Evolutionary conservation across 2,113 vertebrate species (phyloP), one percentile per base, ranked within the genome.

Genomic region (Tonatia bakeri): DNA sequence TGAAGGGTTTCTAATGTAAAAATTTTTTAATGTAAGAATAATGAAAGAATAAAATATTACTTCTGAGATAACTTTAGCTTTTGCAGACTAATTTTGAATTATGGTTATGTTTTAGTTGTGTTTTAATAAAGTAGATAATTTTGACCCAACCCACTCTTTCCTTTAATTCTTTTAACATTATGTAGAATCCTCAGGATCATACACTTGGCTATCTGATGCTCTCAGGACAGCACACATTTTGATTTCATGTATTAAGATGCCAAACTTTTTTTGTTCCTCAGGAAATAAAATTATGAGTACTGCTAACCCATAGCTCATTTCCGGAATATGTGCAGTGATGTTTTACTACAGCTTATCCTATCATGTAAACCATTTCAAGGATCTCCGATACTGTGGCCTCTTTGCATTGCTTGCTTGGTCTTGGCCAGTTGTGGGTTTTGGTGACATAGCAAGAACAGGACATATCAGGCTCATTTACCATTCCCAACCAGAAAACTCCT

Each of bases 41-140:
- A 38, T 80, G 15, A 86, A 90, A 86, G 31, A 56, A 76, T 20
- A 31, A 79, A 90, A 73, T 81, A 4, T n/a, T 43, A 50, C n/a
- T 81, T 94, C 20, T 75, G 69, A 69, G 56, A 87, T 83, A 65
- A 92, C 9, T 54, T 70, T 84, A 65, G 67, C 50, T 81, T 90
- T 43, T 94, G 38, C 7, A 31, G n/a, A 26, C 65, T 64, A 33
- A 40, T 89, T 91, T 88, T 95, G 43, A 75, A 69, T 91, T 92
- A 84, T 45, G 31, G 17, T 64, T 56, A 79, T 79, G 15, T 36
- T 96, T 91, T 83, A 56, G 40, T 20, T 94, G 65, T 91, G 43
- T 83, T 97, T 95, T 93, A 67, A 59, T 88, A 79, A 92, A 69
- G n/a, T 56, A 56, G 20, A 40, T 84, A 50, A 80, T 88, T 89